Evolutionary conservation across 2,797 vertebrate genomes (phyloP).

Genomic region (Anguilla megastoma): DNA sequence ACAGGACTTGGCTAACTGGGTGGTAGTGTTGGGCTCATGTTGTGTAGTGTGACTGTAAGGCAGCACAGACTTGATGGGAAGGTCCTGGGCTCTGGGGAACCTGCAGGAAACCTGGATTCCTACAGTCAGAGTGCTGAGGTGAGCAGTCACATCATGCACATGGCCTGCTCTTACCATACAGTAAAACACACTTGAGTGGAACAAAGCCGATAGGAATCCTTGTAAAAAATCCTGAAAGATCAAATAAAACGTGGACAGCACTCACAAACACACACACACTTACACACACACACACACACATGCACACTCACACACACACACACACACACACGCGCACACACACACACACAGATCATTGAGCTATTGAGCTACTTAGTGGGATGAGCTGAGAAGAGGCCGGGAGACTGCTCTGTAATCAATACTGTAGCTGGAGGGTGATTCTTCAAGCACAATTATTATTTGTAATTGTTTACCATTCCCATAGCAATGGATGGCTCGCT

Average conservation of each 20-base stretch:
- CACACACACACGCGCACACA: not conserved
- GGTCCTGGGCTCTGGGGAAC: not conserved
- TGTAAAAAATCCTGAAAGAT: conserved; percentile 18
- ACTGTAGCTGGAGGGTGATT: conserved; percentile 1
- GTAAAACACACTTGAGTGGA: conserved; percentile 28
- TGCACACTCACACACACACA: not conserved
- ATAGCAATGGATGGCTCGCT: not conserved
- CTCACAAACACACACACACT: not conserved
- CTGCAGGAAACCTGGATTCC: not conserved
- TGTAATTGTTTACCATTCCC: conserved; percentile 27
- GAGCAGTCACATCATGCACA: not conserved
- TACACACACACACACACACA: not conserved
- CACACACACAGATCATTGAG: not conserved
- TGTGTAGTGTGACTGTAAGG: not conserved
- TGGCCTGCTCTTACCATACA: not conserved
- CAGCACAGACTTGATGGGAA: not conserved
- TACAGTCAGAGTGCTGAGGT: not conserved
- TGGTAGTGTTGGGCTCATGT: not conserved
- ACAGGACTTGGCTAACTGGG: not conserved
- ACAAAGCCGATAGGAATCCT: conserved; percentile 12
- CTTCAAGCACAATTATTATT: conserved; percentile 31
- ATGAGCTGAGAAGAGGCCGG: conserved; percentile 1
- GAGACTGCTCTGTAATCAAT: conserved; percentile 24
- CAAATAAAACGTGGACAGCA: conserved; percentile 5
- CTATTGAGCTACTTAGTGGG: conserved; percentile 22